Percentiles rank a stretch among this genome's conserved stretches.
These are phyloP conservation scores for Ganaspis sp. DNA, from an alignment of 1,140 invertebrate species.

Conservation along the genomic window DNA sequence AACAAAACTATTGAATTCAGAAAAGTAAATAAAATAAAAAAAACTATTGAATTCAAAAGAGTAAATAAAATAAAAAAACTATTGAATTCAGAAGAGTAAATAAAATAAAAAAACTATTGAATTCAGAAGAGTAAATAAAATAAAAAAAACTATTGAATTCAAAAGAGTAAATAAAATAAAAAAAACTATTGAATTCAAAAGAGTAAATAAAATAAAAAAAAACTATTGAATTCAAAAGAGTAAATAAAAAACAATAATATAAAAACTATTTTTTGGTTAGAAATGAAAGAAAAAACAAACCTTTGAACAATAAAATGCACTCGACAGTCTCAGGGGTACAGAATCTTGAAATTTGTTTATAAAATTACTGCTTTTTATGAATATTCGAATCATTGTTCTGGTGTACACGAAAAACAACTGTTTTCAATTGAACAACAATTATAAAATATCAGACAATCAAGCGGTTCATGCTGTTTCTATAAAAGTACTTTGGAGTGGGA, in stretches of 20 bases:
- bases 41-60: too few relatives aligned
- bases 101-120: too few relatives aligned
- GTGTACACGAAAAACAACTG: neutral
- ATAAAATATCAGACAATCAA: neutral
- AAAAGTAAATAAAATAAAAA: too few relatives aligned
- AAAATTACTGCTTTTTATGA: neutral
- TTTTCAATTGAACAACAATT: neutral
- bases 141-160: too few relatives aligned
- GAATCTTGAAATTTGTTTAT: slow-evolving; percentile 1
- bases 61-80: too few relatives aligned
- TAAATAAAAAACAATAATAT: neutral
- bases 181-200: too few relatives aligned
- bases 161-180: too few relatives aligned
- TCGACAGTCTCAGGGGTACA: neutral
- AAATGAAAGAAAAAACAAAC: neutral
- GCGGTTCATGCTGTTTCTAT: neutral
- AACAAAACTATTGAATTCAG: too few relatives aligned
- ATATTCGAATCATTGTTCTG: slow-evolving; percentile 5
- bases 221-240: neutral
- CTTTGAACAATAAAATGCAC: slow-evolving; percentile 17
- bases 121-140: too few relatives aligned
- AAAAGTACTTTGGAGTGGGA: neutral
- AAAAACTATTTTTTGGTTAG: neutral
- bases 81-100: too few relatives aligned
- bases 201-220: neutral